Evolutionary conservation across 2,888 invertebrate species (phyloP).

Genomic region (Volucella inflata): DNA sequence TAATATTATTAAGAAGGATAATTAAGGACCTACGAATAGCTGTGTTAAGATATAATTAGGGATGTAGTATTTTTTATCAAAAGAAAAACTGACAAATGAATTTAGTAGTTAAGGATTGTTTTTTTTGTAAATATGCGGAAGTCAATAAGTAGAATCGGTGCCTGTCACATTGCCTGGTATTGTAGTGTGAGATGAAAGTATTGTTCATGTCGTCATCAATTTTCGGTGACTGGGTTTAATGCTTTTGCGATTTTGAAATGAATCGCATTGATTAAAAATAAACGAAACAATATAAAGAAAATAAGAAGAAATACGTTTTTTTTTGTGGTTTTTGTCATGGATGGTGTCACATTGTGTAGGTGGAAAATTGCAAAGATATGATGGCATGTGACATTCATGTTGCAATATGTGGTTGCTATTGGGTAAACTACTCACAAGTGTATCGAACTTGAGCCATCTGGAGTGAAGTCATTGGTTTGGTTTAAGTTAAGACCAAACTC

Average conservation of each 20-base stretch:
- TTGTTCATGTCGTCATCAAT: neutral
- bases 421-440: too few relatives aligned
- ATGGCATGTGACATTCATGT: too few relatives aligned
- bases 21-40: constrained; percentile 75
- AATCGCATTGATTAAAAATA: constrained; percentile 36
- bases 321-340: constrained; percentile 5
- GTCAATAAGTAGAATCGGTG: constrained; percentile 78
- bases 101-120: too few relatives aligned
- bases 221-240: constrained; percentile 41
- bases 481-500: too few relatives aligned
- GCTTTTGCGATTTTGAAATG: constrained; percentile 41
- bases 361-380: too few relatives aligned
- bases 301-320: too few relatives aligned
- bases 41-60: constrained; percentile 20
- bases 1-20: constrained; percentile 79
- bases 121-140: constrained; percentile 61
- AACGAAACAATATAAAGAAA: constrained; percentile 8
- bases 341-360: neutral
- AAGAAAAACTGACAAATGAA: too few relatives aligned
- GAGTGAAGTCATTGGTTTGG: too few relatives aligned
- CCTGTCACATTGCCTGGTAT: constrained; percentile 74
- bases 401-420: too few relatives aligned
- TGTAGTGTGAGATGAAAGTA: constrained; percentile 11
- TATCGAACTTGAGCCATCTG: too few relatives aligned
- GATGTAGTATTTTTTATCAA: neutral